Percentiles rank a stretch among this genome's conserved stretches.
These are phyloP conservation scores for Pogonocherus hispidulus DNA, from an alignment of 2,888 invertebrate genomes.

Conservation along the genomic window DNA sequence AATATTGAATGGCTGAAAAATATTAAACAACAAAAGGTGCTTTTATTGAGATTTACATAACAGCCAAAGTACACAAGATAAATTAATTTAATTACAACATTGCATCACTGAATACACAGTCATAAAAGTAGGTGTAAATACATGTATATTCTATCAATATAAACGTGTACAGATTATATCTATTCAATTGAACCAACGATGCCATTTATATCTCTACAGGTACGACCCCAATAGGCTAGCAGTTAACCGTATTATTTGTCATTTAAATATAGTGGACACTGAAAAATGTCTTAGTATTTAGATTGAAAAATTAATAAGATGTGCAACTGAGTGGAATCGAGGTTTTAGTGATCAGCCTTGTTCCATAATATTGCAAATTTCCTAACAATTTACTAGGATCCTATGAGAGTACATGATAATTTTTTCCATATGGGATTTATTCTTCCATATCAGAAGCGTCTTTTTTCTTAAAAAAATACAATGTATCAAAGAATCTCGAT, in stretches of 20 bases:
- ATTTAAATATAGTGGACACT: too few species aligned
- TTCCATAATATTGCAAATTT: too few species aligned
- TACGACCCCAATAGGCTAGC: slow-evolving; percentile 2
- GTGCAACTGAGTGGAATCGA: too few species aligned
- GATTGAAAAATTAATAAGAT: too few species aligned
- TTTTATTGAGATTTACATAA: slow-evolving; percentile 17
- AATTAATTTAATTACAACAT: slow-evolving; percentile 2
- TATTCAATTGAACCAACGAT: slow-evolving; percentile 46
- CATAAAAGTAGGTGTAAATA: slow-evolving; percentile 33
- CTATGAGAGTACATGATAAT: too few species aligned
- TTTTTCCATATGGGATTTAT: too few species aligned
- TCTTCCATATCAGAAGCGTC: too few species aligned
- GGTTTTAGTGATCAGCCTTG: too few species aligned
- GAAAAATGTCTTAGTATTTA: too few species aligned
- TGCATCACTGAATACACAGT: neutral
- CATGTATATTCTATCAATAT: slow-evolving; percentile 38
- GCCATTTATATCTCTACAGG: slow-evolving; percentile 41
- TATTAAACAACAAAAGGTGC: neutral
- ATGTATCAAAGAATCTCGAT: too few species aligned
- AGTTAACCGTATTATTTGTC: slow-evolving; percentile 1
- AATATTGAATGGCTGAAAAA: neutral
- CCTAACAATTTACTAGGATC: too few species aligned
- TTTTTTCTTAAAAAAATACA: too few species aligned
- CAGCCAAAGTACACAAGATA: neutral
- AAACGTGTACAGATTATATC: slow-evolving; percentile 37